A percentile compares a stretch with the other conserved stretches of the same genome.
phyloP scores from a whole-genome alignment of 2,888 invertebrate genomes.

The Vesta saturnalis region DNA sequence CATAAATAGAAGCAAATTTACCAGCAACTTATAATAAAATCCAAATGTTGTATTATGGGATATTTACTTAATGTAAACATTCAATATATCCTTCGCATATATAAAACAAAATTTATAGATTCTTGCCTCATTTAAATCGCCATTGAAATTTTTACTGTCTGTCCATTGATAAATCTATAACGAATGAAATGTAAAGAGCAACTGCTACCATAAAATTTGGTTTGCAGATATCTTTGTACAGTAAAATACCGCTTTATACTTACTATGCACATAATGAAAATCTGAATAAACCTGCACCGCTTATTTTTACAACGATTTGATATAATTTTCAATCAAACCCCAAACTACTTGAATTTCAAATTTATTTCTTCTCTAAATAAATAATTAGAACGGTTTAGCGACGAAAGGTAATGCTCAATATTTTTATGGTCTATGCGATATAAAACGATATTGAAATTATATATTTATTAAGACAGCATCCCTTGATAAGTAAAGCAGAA shows the following conservation, averaged over 20 bases:
- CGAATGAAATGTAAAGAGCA: conserved; percentile 21
- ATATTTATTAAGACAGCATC: too few relatives aligned
- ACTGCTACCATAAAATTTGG: conserved; percentile 26
- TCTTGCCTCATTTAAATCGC: neutral
- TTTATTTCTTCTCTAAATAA: neutral
- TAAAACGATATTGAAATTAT: too few relatives aligned
- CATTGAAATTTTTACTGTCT: neutral
- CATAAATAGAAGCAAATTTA: too few relatives aligned
- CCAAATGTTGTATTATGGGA: too few relatives aligned
- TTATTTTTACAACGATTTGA: neutral
- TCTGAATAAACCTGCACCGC: neutral
- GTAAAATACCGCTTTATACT: conserved; percentile 8
- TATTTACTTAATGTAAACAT: too few relatives aligned
- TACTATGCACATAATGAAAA: conserved; percentile 13
- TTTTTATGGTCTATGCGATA: too few relatives aligned
- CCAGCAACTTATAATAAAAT: too few relatives aligned
- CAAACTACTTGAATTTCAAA: neutral
- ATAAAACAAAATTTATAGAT: too few relatives aligned
- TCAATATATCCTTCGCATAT: too few relatives aligned
- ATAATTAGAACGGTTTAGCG: too few relatives aligned
- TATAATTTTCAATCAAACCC: neutral
- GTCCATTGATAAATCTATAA: neutral
- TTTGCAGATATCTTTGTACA: conserved; percentile 18
- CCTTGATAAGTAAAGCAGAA: neutral
- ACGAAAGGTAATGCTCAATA: too few relatives aligned